phyloP scores from a whole-genome alignment of 2,888 invertebrate species.

The Mamestra brassicae region DNA sequence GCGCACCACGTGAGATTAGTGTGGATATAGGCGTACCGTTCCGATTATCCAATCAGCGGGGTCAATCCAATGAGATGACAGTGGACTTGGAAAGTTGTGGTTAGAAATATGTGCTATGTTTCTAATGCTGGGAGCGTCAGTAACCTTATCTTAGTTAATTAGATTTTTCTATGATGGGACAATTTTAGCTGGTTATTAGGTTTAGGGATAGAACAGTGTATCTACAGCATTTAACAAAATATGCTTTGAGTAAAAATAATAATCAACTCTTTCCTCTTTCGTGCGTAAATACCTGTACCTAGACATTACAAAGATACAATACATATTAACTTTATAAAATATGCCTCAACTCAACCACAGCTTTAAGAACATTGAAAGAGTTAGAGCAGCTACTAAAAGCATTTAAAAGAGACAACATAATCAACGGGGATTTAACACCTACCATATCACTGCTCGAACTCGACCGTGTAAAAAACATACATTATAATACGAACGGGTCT shows the following conservation, averaged over 20 bases:
- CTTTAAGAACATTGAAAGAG: background rate
- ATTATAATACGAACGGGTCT: conserved; percentile 53
- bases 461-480: conserved; percentile 37
- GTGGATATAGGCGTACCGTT: conserved; percentile 73
- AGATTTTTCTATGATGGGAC: background rate
- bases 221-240: background rate
- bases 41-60: conserved; percentile 7
- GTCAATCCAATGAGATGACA: background rate
- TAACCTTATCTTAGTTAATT: no score
- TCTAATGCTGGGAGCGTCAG: background rate
- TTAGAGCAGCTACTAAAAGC: conserved; percentile 15
- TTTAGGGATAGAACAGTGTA: no score
- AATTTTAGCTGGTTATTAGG: background rate
- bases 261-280: background rate
- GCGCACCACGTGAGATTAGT: conserved; percentile 69
- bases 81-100: background rate
- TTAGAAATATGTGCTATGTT: background rate
- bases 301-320: background rate
- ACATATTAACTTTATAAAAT: background rate
- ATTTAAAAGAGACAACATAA: conserved; percentile 41
- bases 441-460: conserved; percentile 31
- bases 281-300: background rate
- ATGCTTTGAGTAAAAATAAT: background rate
- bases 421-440: conserved; percentile 45
- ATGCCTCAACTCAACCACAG: background rate